Evolutionary conservation across 2,797 vertebrate species (phyloP), one percentile per base, ranked within the genome.

Genomic region (Phoxinus dragarum): DNA sequence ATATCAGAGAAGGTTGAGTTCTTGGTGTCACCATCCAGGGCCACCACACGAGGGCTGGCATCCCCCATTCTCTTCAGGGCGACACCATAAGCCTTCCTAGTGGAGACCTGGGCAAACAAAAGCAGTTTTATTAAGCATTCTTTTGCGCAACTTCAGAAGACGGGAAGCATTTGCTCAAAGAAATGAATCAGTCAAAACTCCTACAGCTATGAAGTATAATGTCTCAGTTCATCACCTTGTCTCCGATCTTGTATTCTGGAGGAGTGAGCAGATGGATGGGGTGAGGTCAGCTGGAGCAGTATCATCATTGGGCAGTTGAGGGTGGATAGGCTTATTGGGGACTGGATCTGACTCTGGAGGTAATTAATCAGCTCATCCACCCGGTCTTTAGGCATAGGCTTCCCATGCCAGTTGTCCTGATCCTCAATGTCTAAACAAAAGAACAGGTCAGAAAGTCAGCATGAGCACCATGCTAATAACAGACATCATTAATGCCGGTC

Each of bases 1-100:
- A 92, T 92, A 1, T 97, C 96, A 0, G 96, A 94, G 88, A 97
- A 98, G 5, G 97, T 98, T 0, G 96, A 97, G 88, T 96, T 97
- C 86, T 97, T 98, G 27, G 96, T 97, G 90, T 97, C 96, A 27
- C 96, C 95, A 80, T 97, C 96, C 8, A 97, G 91, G 5, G 96
- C 96, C n/a, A 98, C 88, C 80, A 98, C 94, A 80, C 94, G 94
- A 73, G 93, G 17, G 67, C 96, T 97, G 0, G 90, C 81, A 42
- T 93, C 79, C 3, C 96, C 97, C 84, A 97, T 79, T 84, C 92
- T 97, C 40, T 93, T 95, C 87, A 98, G 91, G 6, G 97, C 96
- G 1, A 93, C 4, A 2, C 97, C 97, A 4, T 97, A 97, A 0
- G 97, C 97, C 82, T 93, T 94, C n/a, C 96, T 93, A 19, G 97